These are phyloP conservation scores for Hemitrygon akajei DNA, from an alignment of 2,797 vertebrate species.

Conservation along the genomic window DNA sequence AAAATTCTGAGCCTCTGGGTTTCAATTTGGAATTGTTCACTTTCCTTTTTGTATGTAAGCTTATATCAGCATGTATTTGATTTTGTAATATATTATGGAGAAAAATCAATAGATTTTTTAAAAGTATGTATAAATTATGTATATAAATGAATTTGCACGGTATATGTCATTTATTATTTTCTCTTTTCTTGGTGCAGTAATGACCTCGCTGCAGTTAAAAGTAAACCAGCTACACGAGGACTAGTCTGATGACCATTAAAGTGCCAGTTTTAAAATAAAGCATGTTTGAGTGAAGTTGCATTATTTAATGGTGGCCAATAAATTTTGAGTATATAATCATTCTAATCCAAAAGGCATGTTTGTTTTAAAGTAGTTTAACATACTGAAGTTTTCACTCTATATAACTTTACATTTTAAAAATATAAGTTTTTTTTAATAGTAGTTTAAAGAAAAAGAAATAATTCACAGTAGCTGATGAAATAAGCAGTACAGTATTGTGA, in stretches of 20 bases:
- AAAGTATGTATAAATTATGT: not conserved
- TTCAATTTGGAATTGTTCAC: not conserved
- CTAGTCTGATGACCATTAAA: not conserved
- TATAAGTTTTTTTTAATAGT: not conserved
- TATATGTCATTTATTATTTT: not conserved
- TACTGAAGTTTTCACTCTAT: not conserved
- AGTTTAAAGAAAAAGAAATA: not conserved
- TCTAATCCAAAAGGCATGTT: not conserved
- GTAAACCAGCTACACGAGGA: not conserved
- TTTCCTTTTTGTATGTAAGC: not conserved
- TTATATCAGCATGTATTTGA: constrained; percentile 10
- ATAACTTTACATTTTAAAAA: not conserved
- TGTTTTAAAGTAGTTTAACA: not conserved
- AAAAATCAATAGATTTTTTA: not conserved
- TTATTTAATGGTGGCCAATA: not conserved
- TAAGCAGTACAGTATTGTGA: not conserved
- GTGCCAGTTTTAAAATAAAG: not conserved
- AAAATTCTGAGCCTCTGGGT: not conserved
- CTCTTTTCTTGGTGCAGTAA: not conserved
- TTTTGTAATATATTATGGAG: not conserved
- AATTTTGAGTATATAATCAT: not conserved
- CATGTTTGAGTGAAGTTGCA: not conserved
- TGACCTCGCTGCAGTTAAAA: not conserved
- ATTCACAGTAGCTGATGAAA: not conserved
- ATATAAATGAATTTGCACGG: not conserved